Base-by-base conservation (phyloP, 1,140 invertebrate genomes). In the Drosophila lacteicornis region DNA sequence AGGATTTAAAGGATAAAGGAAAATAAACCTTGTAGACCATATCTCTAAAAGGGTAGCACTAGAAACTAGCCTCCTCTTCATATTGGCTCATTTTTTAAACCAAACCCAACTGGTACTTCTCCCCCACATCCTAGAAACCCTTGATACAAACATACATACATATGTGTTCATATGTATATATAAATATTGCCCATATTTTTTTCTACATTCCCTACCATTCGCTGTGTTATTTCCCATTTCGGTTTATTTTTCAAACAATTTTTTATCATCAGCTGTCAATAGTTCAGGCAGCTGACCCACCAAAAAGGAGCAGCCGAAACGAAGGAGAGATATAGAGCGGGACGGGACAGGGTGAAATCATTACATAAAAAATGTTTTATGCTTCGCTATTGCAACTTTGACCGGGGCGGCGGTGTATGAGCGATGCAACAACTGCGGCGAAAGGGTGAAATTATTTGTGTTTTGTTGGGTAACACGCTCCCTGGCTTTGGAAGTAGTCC, bases 221-320 rank as follows among this genome's bases (percentile, higher is more conserved):
- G 5, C 45, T 25, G 30, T 73, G 56, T 60, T 73, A 45, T 49
- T 66, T 40, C 36, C 45, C 33, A 59, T 71, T 56, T 57, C 60
- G 60, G 69, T 82, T 79, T 79, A 70, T 83, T 88, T 83, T 87
- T 68, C 43, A 58, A 79, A 88, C 83, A 80, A 87, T 87, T 87
- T 87, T 87, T 87, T 87, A 87, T 88, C 84, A 87, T 87, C 83
- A 87, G 84, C 84, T 87, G 83, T 88, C 83, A 87, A 87, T 87
- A 84, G 80, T 88, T 80, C 73, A 74, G 86, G 80, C 84, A 74
- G 83, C 77, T 80, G 80, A 62, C 77, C 80, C 63, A 61, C 42
- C 45, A 43, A 79, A 79, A 82, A 66, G 63, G 65, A 50, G 49
- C 57, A 85, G 56, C 60, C 40, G 61, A 74, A 82, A 46, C 50